Base-by-base conservation (phyloP, 2,797 vertebrate species). In the Mastacembelus armatus region DNA sequence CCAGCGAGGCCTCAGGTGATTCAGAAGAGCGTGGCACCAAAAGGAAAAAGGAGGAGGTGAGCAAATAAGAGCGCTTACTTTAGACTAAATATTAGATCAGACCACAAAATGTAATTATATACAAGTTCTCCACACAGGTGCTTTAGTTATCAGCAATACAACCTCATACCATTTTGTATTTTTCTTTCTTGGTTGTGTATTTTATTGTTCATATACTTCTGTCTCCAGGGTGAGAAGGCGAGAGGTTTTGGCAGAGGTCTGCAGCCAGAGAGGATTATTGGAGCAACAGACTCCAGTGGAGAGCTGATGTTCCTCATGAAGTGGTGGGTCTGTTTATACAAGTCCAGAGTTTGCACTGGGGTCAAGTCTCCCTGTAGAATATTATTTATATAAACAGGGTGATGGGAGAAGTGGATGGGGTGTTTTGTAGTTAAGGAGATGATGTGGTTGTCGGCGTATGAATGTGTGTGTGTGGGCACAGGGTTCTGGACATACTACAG, bases 271-370 rank as follows among this genome's bases (percentile, higher is more conserved):
- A 92, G 97, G 48, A 99, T 99, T 74, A 99, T 98, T 12, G 97
- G 97, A 35, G 97, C 97, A 8, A 98, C 97, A 1, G 97, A 98
- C 64, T 99, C 97, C 40, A 99, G 97, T 10, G 97, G 97, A 86
- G 97, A 98, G 83, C 94, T 99, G 48, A 99, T 99, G 97, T 99
- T 99, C 90, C 95, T 99, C 47, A 99, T 99, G 97, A 99, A 99
- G 86, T 99, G 97, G 97, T 98, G 85, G 83, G 96, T 94, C 2
- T 33, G 21, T 18, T 58, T 19, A 4, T 21, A 6, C 26, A 54
- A 15, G 4, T 63, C 26, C 10, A 50, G 10, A 32, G 12, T n/a
- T n/a, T n/a, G n/a, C n/a, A n/a, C n/a, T n/a, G n/a, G n/a, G n/a
- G n/a, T n/a, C n/a, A n/a, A n/a, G n/a, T n/a, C n/a, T n/a, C n/a